Base-by-base conservation (phyloP, 2,888 invertebrate genomes). In the Drosophila neotestacea region DNA sequence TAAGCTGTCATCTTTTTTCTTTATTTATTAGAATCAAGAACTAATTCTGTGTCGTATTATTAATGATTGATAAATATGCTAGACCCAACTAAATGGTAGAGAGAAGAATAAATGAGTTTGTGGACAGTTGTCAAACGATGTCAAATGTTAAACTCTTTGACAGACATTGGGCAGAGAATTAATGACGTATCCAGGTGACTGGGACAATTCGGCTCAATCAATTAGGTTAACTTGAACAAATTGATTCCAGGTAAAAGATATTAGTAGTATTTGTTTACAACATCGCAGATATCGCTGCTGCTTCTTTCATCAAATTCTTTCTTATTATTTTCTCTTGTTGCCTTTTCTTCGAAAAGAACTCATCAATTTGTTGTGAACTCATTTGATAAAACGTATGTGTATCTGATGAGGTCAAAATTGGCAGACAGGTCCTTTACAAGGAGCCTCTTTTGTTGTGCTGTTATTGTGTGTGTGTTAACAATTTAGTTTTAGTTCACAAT, bases 401-500 rank as follows among this genome's bases (percentile, higher is more conserved):
- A 76, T 70, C 85, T 68, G 82, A 79, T 70, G 68, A 64, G 77
- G 70, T 73, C 77, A 76, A 63, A 64, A 52, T 58, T 44, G 46
- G 42, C 7, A 44, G 42, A 32, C 41, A 48, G 52, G 11, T 38
- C 42, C 41, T 42, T 54, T 46, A 55, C 50, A 38, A 44, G 32
- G 10, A 41, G 28, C 39, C 44, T 16, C 30, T 32, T 48, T 41
- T n/a, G 61, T 42, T 42, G 61, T 58, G 67, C 68, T 75, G 64
- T 58, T 63, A 48, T 38, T 22, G 22, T 22, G 22, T 22, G 22
- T 48, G 32, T 67, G 68, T 62, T 55, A 34, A 60, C 76, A 70
- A 65, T 79, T 79, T 67, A 68, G 82, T 82, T 79, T 74, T 59
- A 70, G 69, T 67, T 81, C 62, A 75, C 59, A 70, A 73, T 73